A percentile compares a stretch with the other conserved stretches of the same genome.
These are phyloP conservation scores for Bombus vancouverensis DNA, from an alignment of 1,140 invertebrate genomes.

Conservation along the genomic window DNA sequence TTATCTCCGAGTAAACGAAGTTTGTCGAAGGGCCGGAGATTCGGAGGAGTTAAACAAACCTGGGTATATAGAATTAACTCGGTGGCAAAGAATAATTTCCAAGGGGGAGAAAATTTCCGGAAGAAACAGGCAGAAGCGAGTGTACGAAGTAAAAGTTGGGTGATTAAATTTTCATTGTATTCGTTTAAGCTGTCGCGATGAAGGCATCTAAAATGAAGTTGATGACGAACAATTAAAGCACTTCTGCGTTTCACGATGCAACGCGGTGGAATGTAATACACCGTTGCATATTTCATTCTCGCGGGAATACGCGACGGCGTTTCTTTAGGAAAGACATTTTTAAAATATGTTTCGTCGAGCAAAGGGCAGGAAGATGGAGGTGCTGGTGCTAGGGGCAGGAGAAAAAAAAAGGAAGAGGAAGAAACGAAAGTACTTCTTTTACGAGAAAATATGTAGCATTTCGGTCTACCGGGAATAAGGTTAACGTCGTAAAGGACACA, in stretches of 20 bases:
- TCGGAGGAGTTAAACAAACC: background rate
- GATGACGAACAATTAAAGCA: conserved; percentile 27
- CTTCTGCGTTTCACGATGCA: background rate
- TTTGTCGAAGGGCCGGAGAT: background rate
- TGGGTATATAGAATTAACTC: background rate
- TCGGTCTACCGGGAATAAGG: conserved; percentile 62
- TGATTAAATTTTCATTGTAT: background rate
- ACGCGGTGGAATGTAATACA: conserved; percentile 23
- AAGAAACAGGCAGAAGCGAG: background rate
- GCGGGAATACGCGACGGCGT: conserved; percentile 20
- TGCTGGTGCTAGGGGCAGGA: background rate
- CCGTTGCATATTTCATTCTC: conserved; percentile 32
- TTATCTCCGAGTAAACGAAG: conserved; percentile 26
- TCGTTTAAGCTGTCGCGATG: background rate
- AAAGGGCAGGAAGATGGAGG: conserved; percentile 1
- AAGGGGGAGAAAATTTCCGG: background rate
- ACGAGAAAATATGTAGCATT: conserved; percentile 50
- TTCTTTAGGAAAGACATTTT: conserved; percentile 20
- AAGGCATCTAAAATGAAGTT: conserved; percentile 1
- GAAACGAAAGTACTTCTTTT: conserved; percentile 30
- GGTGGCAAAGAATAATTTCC: background rate
- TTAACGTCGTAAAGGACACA: conserved; percentile 66
- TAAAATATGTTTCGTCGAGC: conserved; percentile 46
- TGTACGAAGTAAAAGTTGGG: background rate
- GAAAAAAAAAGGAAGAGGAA: conserved; percentile 35